phyloP scores from a whole-genome alignment of 2,888 invertebrate genomes.

The Uropetala carovei region DNA sequence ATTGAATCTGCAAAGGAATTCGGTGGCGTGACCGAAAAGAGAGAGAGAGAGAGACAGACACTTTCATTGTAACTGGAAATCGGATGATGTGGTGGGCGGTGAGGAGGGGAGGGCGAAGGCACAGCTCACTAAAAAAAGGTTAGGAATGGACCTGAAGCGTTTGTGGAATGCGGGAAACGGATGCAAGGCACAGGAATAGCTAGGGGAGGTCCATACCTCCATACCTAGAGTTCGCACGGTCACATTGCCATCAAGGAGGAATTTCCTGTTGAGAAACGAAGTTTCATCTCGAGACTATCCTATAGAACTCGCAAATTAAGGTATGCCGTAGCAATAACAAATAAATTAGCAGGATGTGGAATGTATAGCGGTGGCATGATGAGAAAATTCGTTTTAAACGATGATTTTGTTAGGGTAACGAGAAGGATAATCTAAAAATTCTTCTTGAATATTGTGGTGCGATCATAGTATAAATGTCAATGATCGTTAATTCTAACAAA shows the following conservation, averaged over 20 bases:
- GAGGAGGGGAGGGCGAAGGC: not conserved
- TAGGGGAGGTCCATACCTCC: not conserved
- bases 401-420: no score
- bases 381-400: no score
- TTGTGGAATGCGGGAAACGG: not conserved
- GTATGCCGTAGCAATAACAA: no score
- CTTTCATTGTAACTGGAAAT: constrained; percentile 26
- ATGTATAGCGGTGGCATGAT: no score
- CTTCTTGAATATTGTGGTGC: no score
- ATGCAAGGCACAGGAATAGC: not conserved
- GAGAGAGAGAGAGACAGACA: not conserved
- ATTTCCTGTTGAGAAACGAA: constrained; percentile 34
- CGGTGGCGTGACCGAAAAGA: constrained; percentile 27
- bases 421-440: no score
- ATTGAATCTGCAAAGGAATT: constrained; percentile 23
- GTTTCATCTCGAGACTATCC: not conserved
- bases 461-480: no score
- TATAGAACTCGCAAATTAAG: not conserved
- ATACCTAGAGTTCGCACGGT: not conserved
- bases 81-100: no score
- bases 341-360: no score
- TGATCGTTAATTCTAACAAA: no score
- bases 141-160: not conserved
- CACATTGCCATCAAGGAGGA: not conserved
- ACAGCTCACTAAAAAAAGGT: not conserved